Evolutionary conservation across 2,888 invertebrate species (phyloP), one percentile per base, ranked within the genome.

Genomic region (Brachypterus glaber): DNA sequence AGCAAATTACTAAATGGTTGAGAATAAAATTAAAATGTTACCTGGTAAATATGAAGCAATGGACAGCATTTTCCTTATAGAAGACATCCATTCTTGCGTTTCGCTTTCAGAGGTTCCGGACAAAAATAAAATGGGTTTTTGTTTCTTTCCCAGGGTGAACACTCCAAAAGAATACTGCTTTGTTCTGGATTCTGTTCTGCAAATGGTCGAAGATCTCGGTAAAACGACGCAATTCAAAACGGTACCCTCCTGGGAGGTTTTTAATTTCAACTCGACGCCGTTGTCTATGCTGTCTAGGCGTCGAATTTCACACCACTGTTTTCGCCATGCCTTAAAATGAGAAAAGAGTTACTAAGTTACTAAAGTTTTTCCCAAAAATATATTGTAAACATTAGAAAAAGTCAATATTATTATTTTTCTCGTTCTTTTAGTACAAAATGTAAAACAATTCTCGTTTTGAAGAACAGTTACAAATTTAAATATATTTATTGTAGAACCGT

Each of bases 161-260:
- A 82, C 72, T 2, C 79, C 81, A 54, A 82, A 82, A 8, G 81
- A 79, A 54, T 76, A 76, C 18, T 73, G 73, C 48, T 80, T 76
- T 2, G 79, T 74, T 49, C 66, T 73, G 11, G 81, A 81, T 52
- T 77, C 76, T 3, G 79, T 75, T 39, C 81, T 66, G 41, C 75
- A 74, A 17, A 81, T 68, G 16, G 73, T 64, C 33, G 77, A 73
- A 30, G 73, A 74, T 12, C 70, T 58, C 1, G 79, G 77, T 39
- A 81, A 63, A 30, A 72, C 67, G 35, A 77, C 64, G 26, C 69
- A 66, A 16, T 58, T 64, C 15, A 63, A 54, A 4, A 62, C 50
- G 31, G 58, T 54, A 25, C 64, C 63, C 21, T 63, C 63, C 17
- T 52, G 54, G 8, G 60, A 69, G 42, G 73, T 70, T 55, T 74